These are phyloP conservation scores for Clamator glandarius DNA, from an alignment of 2,797 vertebrate genomes.

Conservation along the genomic window DNA sequence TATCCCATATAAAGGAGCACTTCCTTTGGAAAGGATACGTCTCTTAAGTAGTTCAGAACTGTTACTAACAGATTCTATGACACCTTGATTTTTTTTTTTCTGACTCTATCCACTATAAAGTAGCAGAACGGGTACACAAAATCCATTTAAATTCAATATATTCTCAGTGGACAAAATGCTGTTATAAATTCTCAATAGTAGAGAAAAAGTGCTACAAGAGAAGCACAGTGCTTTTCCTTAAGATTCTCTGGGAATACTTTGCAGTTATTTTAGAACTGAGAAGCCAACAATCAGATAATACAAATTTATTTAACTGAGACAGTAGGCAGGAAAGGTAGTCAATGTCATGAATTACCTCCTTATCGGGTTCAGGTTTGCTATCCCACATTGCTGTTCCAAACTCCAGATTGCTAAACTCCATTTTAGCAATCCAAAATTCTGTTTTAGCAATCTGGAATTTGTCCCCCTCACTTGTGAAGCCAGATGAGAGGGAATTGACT, in stretches of 20 bases:
- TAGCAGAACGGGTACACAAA: neutral
- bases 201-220: neutral
- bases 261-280: neutral
- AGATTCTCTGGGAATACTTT: neutral
- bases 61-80: neutral
- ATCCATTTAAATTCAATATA: neutral
- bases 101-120: neutral
- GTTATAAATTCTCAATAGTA: neutral
- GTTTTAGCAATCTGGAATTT: slow-evolving; percentile 24
- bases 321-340: neutral
- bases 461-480: neutral
- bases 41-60: neutral
- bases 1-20: neutral
- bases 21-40: neutral
- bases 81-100: neutral
- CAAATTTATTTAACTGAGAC: neutral
- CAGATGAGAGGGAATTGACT: neutral
- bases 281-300: neutral
- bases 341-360: neutral
- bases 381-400: neutral
- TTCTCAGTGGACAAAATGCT: neutral
- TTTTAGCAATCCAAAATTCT: neutral
- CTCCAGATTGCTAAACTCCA: neutral
- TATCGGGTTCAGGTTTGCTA: neutral
- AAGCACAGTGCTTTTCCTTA: neutral